A percentile compares a stretch with the other conserved stretches of the same genome.
Conservation (phyloP, 2,797 vertebrate genomes). For the Discoglossus pictus region DNA sequence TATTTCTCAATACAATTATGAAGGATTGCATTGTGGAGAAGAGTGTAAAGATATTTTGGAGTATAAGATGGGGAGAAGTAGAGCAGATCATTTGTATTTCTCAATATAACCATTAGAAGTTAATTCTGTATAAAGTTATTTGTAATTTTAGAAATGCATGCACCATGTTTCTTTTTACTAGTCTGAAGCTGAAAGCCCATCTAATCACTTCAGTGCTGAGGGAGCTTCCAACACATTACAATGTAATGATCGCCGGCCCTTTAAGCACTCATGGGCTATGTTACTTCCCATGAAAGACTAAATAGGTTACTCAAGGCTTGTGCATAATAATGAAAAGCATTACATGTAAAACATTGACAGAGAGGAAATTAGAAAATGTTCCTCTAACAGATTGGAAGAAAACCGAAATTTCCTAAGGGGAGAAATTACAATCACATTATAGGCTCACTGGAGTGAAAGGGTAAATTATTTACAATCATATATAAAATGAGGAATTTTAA, state of each 20-base stretch:
- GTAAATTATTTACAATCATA: slow-evolving; percentile 42
- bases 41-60: no score
- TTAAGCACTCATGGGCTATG: not conserved
- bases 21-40: no score
- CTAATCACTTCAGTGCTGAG: not conserved
- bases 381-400: slow-evolving; percentile 9
- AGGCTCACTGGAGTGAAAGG: slow-evolving; percentile 23
- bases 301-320: not conserved
- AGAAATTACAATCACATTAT: slow-evolving; percentile 16
- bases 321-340: slow-evolving; percentile 9
- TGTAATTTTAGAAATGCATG: no score
- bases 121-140: no score
- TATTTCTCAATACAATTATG: no score
- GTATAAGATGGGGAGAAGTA: no score
- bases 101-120: no score
- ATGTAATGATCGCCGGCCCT: not conserved
- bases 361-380: slow-evolving; percentile 26
- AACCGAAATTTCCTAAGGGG: slow-evolving; percentile 17
- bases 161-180: no score
- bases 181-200: not conserved
- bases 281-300: not conserved
- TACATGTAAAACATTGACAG: slow-evolving; percentile 7
- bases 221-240: not conserved
- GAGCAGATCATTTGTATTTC: no score
- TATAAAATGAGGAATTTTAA: slow-evolving; percentile 31